These are phyloP conservation scores for Rhinichthys osculus DNA, from an alignment of 2,797 vertebrate species.

Conservation along the genomic window DNA sequence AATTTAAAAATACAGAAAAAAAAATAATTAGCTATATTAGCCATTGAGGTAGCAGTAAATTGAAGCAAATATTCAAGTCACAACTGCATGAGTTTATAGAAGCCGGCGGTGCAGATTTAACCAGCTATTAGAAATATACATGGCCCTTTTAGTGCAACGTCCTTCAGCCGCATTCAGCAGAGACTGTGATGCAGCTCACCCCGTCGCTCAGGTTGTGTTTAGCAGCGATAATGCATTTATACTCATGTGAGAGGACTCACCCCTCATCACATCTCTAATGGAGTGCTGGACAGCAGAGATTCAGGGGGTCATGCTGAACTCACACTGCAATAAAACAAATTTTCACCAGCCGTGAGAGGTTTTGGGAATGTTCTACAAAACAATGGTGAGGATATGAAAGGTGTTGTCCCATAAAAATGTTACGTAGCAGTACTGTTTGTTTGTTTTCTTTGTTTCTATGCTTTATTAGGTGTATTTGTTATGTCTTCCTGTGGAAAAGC, in stretches of 20 bases:
- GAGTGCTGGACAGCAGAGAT: slow-evolving; percentile 41
- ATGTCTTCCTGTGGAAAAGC: not conserved
- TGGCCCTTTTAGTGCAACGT: slow-evolving; percentile 32
- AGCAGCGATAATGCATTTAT: slow-evolving; percentile 59
- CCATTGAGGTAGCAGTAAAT: not conserved
- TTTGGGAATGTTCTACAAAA: not conserved
- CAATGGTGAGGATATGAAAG: not conserved
- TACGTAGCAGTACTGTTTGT: not conserved
- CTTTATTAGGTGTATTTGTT: not conserved
- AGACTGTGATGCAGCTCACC: slow-evolving; percentile 35
- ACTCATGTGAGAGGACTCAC: slow-evolving; percentile 54
- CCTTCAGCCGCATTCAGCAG: slow-evolving; percentile 47
- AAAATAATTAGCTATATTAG: not conserved
- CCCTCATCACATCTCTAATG: slow-evolving; percentile 61
- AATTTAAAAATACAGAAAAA: not conserved
- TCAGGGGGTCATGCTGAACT: slow-evolving; percentile 39
- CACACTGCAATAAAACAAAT: slow-evolving; percentile 53
- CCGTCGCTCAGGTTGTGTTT: slow-evolving; percentile 48
- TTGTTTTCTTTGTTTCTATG: not conserved
- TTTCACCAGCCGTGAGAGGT: slow-evolving; percentile 19
- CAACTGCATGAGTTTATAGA: not conserved
- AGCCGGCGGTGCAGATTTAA: not conserved
- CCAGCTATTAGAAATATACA: slow-evolving; percentile 36
- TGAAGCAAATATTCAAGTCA: slow-evolving; percentile 7
- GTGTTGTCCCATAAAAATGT: not conserved